Percentiles rank a stretch among this genome's conserved stretches.
Evolutionary conservation across 2,888 invertebrate genomes (phyloP).

Genomic region (Cremastobaeus sp.): DNA sequence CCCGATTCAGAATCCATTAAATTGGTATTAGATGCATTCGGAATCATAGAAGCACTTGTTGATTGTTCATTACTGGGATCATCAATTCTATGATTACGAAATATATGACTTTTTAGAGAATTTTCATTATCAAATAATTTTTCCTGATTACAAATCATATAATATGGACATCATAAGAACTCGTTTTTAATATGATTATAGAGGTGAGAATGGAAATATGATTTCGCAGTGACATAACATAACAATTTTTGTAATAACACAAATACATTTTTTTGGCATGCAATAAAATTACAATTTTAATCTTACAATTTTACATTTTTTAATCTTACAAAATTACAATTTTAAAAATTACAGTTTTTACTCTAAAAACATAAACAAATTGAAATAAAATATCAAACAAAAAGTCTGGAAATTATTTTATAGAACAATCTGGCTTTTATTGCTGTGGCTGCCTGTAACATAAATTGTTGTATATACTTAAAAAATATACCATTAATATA

Average conservation of each 20-base stretch:
- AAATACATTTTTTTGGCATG: slow-evolving; percentile 23
- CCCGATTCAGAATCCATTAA: background rate
- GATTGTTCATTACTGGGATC: background rate
- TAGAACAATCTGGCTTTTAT: no score
- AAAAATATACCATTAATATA: no score
- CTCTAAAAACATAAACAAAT: no score
- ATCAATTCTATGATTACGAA: slow-evolving; percentile 14
- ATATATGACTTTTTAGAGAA: slow-evolving; percentile 25
- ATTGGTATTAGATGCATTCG: background rate
- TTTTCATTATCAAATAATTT: slow-evolving; percentile 22
- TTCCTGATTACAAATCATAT: slow-evolving; percentile 10
- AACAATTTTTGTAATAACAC: slow-evolving; percentile 12
- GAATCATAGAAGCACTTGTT: slow-evolving; percentile 4
- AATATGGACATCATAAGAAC: slow-evolving; percentile 15
- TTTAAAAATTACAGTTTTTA: no score
- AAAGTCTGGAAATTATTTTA: no score
- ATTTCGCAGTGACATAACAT: background rate
- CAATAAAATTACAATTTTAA: no score
- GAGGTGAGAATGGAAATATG: slow-evolving; percentile 13
- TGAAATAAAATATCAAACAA: no score
- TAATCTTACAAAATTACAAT: no score
- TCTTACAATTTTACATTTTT: no score
- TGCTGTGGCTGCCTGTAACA: no score
- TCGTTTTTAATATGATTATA: slow-evolving; percentile 19
- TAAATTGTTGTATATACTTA: no score